Evolutionary conservation across 2,888 invertebrate genomes (phyloP), one percentile per base, ranked within the genome.

Genomic region (Alviniconcha strummeri): DNA sequence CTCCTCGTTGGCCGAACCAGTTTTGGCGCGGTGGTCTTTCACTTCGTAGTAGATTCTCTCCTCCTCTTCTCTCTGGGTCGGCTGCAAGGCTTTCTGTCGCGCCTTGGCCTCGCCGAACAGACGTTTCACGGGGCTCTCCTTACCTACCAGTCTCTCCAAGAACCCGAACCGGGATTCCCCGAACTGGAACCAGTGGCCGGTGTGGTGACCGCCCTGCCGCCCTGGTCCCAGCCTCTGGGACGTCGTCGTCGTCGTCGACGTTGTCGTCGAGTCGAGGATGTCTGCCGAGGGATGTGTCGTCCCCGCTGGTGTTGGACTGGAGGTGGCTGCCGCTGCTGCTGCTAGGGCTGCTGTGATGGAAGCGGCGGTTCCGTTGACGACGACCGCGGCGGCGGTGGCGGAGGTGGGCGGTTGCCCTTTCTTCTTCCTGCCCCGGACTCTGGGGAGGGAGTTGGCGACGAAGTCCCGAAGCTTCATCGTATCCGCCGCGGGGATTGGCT

Each of bases 381-480:
- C 36, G 0, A 60, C 9, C 6, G 54, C 64, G 57, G 64, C n/a
- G 8, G 82, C 56, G 52, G 54, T 64, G 4, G 15, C 13, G 67
- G n/a, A 2, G 36, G 11, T 9, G 6, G n/a, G 9, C 4, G 52
- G 17, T 19, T 82, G 82, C 54, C 77, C 85, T 88, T 91, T 90
- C 85, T 90, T 91, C 86, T 90, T 90, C 81, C 87, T 89, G 74
- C 86, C 88, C 76, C 89, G 87, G 9, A 90, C 88, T 67, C 90
- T 88, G 1, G 90, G 91, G 60, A 91, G 87, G 57, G 91, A 89
- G 82, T 90, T 89, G 80, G 88, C 90, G 82, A 91, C 89, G 80
- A 91, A 89, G 64, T 91, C 89, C 78, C 89, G 87, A 82, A 91
- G 88, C 85, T 90, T 91, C 91, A 91, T 91, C 11, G 56, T 71